Evolutionary conservation across 2,797 vertebrate species (phyloP), one percentile per base, ranked within the genome.

Genomic region (Chaunax sp.): DNA sequence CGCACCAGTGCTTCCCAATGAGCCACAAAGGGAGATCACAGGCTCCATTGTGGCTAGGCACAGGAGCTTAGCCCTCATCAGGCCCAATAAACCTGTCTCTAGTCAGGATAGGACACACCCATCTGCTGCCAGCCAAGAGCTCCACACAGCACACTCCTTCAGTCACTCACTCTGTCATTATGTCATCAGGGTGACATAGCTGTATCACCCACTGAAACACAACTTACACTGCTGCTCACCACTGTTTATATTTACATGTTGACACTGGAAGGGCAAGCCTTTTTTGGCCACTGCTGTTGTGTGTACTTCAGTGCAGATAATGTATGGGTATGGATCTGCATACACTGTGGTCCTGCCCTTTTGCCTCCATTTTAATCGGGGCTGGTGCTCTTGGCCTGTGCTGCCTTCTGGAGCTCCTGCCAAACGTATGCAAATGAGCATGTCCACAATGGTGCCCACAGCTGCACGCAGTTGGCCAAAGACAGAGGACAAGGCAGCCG

Each of bases 21-120:
- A 96, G 95, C 95, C 94, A 97, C 96, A 98, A 97, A 98, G 94
- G 94, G 94, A 96, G 95, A 98, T 97, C 96, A 96, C 94, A 95
- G 93, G 91, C 93, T 90, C 90, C 93, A 96, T 97, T 97, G 95
- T 97, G 94, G 94, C 94, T 93, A 92, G 94, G 94, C 88, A 83
- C 87, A 96, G 94, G 91, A 93, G 96, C 96, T 98, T 96, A 97
- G 95, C 94, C 92, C 95, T 96, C 95, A 96, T 96, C 96, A 94
- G 95, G 85, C 90, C 90, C 92, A 92, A 89, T 91, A 90, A 92
- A 93, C 90, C 90, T 92, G 89, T 92, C 96, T 95, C 94, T 94
- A 96, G 95, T 97, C 95, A 96, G 93, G 93, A 91, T 85, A 93
- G 92, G 89, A 92, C 92, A 90, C 91, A 88, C 90, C 92, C 90